Evolutionary conservation across 1,140 invertebrate species (phyloP).

Genomic region (Dreissena polymorpha): DNA sequence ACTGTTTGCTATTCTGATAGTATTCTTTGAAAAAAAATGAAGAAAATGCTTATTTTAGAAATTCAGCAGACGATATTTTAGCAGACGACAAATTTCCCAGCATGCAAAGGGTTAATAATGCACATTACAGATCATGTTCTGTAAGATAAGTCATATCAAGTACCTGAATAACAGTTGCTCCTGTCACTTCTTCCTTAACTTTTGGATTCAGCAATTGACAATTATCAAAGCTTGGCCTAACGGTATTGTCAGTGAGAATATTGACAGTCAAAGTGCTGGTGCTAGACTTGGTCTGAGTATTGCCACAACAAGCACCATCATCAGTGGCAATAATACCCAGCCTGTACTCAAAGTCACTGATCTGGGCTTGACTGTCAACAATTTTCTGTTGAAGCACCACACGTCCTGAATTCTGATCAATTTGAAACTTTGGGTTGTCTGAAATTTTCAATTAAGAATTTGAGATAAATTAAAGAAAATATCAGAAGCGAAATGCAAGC

Average conservation of each 20-base stretch:
- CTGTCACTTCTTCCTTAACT: conserved; percentile 30
- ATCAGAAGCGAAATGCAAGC: too few relatives aligned
- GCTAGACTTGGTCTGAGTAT: too few relatives aligned
- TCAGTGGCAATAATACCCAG: conserved; percentile 23
- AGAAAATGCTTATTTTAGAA: too few relatives aligned
- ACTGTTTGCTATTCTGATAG: too few relatives aligned
- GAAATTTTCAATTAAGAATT: conserved; percentile 26
- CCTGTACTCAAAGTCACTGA: conserved; percentile 16
- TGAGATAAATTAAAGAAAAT: neutral
- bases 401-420: conserved; percentile 11
- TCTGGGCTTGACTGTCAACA: neutral
- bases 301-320: conserved; percentile 39
- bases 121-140: neutral
- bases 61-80: too few relatives aligned
- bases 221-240: conserved; percentile 22
- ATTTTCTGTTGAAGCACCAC: conserved; percentile 16
- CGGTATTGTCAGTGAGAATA: conserved; percentile 29
- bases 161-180: conserved; percentile 35
- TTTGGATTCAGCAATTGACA: conserved; percentile 13
- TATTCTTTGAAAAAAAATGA: too few relatives aligned
- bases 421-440: conserved; percentile 21
- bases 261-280: conserved; percentile 40
- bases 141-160: neutral
- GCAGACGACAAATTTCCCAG: too few relatives aligned
- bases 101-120: too few relatives aligned